Evolutionary conservation across 1,140 invertebrate species (phyloP).

Genomic region (Leucophenga varia): DNA sequence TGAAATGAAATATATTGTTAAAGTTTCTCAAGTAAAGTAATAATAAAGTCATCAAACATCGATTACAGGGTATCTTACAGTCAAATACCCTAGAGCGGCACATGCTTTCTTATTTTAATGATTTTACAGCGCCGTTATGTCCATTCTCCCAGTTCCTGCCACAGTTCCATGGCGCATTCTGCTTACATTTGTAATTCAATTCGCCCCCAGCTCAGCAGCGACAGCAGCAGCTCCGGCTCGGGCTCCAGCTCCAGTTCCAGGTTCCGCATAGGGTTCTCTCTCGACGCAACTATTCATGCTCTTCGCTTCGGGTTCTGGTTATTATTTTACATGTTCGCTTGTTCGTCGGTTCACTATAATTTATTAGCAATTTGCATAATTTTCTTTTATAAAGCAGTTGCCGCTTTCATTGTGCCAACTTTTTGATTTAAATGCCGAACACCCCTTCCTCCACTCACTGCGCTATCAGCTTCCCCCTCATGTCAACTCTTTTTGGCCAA

Average conservation of each 20-base stretch:
- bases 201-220: conserved; percentile 19
- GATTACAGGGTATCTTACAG: conserved; percentile 2
- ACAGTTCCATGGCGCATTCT: conserved; percentile 25
- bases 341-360: conserved; percentile 50
- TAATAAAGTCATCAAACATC: too few relatives aligned
- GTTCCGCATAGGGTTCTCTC: not conserved
- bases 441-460: too few relatives aligned
- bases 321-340: conserved; percentile 54
- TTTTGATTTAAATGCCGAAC: conserved; percentile 34
- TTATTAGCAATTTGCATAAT: conserved; percentile 55
- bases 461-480: too few relatives aligned
- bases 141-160: conserved; percentile 20
- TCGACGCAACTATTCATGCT: not conserved
- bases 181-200: conserved; percentile 52
- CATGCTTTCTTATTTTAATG: conserved; percentile 37
- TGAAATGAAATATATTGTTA: too few relatives aligned
- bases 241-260: conserved; percentile 8
- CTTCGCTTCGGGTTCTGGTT: conserved; percentile 17
- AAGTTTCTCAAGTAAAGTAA: too few relatives aligned
- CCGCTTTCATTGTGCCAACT: conserved; percentile 28
- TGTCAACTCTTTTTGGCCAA: conserved; percentile 43
- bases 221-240: conserved; percentile 3
- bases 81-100: not conserved
- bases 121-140: conserved; percentile 35
- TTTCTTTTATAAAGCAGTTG: conserved; percentile 36